Base-by-base conservation (phyloP, 2,888 invertebrate species). In the Pedicia rivosa region DNA sequence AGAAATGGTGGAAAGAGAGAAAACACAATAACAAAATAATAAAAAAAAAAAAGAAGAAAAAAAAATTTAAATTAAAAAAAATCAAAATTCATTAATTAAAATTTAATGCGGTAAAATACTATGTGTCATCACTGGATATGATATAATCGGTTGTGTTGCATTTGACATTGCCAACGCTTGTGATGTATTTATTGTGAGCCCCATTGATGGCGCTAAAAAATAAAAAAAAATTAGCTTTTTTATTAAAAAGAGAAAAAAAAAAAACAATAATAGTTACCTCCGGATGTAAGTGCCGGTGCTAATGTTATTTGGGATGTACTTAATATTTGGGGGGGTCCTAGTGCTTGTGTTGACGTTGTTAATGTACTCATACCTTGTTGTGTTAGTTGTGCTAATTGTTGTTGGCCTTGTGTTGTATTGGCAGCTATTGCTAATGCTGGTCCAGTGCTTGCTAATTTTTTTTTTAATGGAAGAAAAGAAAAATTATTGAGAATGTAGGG, bases 91-190 rank as follows among this genome's bases (percentile, higher is more conserved):
- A n/a, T n/a, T n/a, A n/a, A n/a, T n/a, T n/a, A n/a, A n/a, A n/a
- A n/a, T 34, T 36, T 48, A 48, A 34, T 51, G 50, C 5, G 50
- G 56, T 13, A 59, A 44, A 39, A 67, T 62, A 43, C 63, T 65
- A 44, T 74, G 73, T 12, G 73, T 72, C 68, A 74, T 72, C 32
- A 75, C 72, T 2, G 75, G 74, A 50, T 72, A 74, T 2, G 74
- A 73, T 33, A 74, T 71, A 49, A 74, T 64, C 3, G 74, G 68
- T 38, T 70, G 70, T 1, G 68, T 66, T 5, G 70, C 64, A 46
- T 70, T 70, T 3, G 71, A 70, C 63, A 72, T 67, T 4, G 70
- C 68, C 12, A 70, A 57, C 17, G 69, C 65, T 46, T 65, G 64
- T 2, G 64, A 63, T 3, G 64, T 64, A 42, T 56, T 63, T 24